Percentiles rank a stretch among this genome's conserved stretches.
phyloP scores from a whole-genome alignment of 2,797 vertebrate species.

The Myripristis murdjan region DNA sequence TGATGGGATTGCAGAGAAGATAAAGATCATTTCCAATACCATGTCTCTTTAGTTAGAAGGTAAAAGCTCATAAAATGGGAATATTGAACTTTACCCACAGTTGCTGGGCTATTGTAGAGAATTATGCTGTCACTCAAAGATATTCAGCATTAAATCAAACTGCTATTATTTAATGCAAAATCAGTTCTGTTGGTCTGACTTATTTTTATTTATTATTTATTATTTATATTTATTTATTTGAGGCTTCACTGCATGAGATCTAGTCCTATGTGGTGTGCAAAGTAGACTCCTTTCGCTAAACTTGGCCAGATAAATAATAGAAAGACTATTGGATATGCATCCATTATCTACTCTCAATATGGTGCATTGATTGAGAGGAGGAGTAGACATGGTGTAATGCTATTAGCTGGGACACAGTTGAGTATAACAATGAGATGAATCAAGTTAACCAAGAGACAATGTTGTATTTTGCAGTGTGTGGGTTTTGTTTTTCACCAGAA shows the following conservation, averaged over 20 bases:
- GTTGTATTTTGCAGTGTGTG: neutral
- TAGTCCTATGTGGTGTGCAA: neutral
- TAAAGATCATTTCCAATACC: slow-evolving; percentile 62
- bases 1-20: slow-evolving; percentile 68
- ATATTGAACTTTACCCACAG: neutral
- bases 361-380: neutral
- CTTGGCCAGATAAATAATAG: neutral
- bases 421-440: neutral
- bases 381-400: neutral
- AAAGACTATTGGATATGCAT: slow-evolving; percentile 8
- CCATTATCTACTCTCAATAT: slow-evolving; percentile 22
- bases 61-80: slow-evolving; percentile 6
- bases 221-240: neutral
- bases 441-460: neutral
- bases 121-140: neutral
- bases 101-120: neutral
- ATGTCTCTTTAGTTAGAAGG: slow-evolving; percentile 8
- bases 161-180: neutral
- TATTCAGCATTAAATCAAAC: slow-evolving; percentile 8
- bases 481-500: neutral
- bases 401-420: neutral
- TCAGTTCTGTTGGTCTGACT: neutral
- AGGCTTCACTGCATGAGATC: neutral
- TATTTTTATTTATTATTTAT: too few relatives aligned
- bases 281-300: slow-evolving; percentile 1